Evolutionary conservation across 2,888 invertebrate genomes (phyloP), one percentile per base, ranked within the genome.

Genomic region (Drosophila affinis): DNA sequence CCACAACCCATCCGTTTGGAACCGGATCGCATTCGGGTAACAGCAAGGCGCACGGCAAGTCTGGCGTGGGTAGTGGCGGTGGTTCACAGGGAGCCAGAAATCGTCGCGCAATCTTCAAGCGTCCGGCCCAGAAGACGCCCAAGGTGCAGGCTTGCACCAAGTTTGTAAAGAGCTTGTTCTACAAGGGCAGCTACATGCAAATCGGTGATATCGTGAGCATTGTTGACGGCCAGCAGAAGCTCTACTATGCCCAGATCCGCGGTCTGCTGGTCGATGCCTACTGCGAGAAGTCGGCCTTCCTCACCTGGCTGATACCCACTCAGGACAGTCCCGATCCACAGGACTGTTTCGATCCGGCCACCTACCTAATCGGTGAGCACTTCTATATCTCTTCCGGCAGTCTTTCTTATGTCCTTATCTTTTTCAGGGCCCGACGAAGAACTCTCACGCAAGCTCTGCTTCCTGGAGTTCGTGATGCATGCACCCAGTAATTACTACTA

Each of bases 291-390:
- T 98, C 97, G 91, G 98, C 98, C 0, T 97, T 96, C 2, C 93
- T 98, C 14, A 97, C 98, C 0, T 98, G 98, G 98, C 93, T 98
- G 0, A 93, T 98, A 60, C 98, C 98, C 0, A 97, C 98, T 0
- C 94, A 94, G 75, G 94, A 95, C 24, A 96, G 97, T 87, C 96
- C 96, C 4, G 94, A 95, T 10, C 96, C 96, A 0, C 95, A 95
- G 74, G 94, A 95, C 81, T 94, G 95, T 39, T 98, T 98, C 91
- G 97, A 97, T 93, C 97, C 98, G 0, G 95, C 97, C 45, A 97
- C 97, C 14, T 98, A 97, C 89, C 95, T 98, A 47, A 95, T 98
- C 82, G 98, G 97, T 96, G 14, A 39, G 39, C 39, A 14, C 6
- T 1, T 7, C 39, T n/a, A 7, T 7, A 14, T 14, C 14, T 39